Conservation (phyloP, 92 coral and sea anemone genomes). For the Siderastrea siderea region DNA sequence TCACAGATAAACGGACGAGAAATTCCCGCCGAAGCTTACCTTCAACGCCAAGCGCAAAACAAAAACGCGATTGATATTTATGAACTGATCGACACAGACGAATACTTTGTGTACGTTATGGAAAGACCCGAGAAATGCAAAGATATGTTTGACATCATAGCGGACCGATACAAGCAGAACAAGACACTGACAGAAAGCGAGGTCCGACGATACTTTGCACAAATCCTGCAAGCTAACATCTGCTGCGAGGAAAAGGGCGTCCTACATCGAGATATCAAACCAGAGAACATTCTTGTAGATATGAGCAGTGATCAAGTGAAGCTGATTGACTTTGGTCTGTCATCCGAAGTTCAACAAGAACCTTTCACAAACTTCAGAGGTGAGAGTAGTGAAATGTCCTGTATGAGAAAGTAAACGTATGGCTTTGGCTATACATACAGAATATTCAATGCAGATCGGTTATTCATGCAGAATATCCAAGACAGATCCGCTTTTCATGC, state of each 20-base stretch:
- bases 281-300: slow-evolving; percentile 16
- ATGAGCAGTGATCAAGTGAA: slow-evolving; percentile 6
- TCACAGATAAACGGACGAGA: slow-evolving; percentile 3
- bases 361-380: slow-evolving; percentile 12
- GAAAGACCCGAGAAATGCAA: slow-evolving; percentile 4
- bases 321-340: slow-evolving; percentile 24
- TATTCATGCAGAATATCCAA: too few relatives aligned
- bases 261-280: slow-evolving; percentile 13
- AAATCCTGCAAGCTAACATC: slow-evolving; percentile 19
- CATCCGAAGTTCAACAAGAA: slow-evolving; percentile 14
- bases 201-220: not conserved
- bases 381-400: not conserved
- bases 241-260: slow-evolving; percentile 14
- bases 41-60: not conserved
- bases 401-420: too few relatives aligned
- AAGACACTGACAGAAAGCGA: not conserved
- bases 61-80: not conserved
- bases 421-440: too few relatives aligned
- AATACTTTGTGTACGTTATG: slow-evolving; percentile 3
- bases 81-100: not conserved
- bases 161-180: not conserved
- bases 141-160: slow-evolving; percentile 18
- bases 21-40: not conserved
- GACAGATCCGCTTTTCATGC: too few relatives aligned
- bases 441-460: too few relatives aligned